phyloP scores from a whole-genome alignment of 1,140 invertebrate genomes.

The Drosophila truncata region DNA sequence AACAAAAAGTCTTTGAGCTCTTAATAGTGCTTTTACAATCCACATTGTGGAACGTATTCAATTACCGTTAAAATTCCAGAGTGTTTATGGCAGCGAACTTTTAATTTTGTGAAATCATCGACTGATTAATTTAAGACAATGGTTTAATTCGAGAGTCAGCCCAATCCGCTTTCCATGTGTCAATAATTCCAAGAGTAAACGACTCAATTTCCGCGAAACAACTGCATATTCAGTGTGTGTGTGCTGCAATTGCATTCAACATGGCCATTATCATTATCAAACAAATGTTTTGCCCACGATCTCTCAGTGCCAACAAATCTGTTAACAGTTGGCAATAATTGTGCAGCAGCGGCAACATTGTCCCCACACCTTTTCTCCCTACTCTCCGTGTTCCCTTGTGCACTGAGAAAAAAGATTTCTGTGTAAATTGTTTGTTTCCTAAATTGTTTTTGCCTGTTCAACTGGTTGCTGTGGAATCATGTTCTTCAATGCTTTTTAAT shows the following conservation, averaged over 20 bases:
- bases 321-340: constrained; percentile 85
- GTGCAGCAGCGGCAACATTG: constrained; percentile 67
- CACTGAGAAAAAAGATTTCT: background rate
- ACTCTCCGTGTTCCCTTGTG: background rate
- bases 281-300: constrained; percentile 57
- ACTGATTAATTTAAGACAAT: constrained; percentile 11
- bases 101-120: background rate
- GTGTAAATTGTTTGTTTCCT: too few species aligned
- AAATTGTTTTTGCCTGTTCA: background rate
- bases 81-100: background rate
- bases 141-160: background rate
- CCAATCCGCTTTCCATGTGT: constrained; percentile 11
- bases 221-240: constrained; percentile 19
- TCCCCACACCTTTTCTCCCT: constrained; percentile 38
- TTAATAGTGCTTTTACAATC: background rate
- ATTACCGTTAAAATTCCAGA: background rate
- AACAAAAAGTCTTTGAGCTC: too few species aligned
- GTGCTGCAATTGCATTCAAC: constrained; percentile 53
- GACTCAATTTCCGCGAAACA: constrained; percentile 28
- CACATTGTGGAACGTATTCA: background rate
- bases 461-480: background rate
- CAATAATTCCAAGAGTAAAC: constrained; percentile 44
- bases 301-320: constrained; percentile 74
- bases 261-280: constrained; percentile 78
- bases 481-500: background rate